A percentile compares a stretch with the other conserved stretches of the same genome.
phyloP scores from a whole-genome alignment of 2,888 invertebrate genomes.

The Clivina fossor region DNA sequence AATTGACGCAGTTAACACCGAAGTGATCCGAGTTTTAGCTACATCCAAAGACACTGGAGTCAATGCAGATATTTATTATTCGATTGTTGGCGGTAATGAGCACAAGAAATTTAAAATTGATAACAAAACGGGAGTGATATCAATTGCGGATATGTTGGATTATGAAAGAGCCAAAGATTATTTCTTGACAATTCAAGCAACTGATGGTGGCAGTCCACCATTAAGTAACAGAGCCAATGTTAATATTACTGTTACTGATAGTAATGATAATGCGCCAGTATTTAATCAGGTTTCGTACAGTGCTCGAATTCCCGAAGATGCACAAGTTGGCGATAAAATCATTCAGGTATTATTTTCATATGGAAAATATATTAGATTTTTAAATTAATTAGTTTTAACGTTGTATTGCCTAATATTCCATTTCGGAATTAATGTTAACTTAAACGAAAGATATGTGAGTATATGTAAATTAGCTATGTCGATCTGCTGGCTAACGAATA shows the following conservation, averaged over 20 bases:
- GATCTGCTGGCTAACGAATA: too few species aligned
- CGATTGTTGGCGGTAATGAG: slow-evolving; percentile 85
- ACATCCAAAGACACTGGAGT: slow-evolving; percentile 89
- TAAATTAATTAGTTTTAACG: too few species aligned
- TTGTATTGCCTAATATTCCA: too few species aligned
- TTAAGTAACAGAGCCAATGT: slow-evolving; percentile 85
- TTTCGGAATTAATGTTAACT: too few species aligned
- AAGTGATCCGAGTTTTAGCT: slow-evolving; percentile 83
- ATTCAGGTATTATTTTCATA: slow-evolving; percentile 62
- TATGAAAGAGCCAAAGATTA: slow-evolving; percentile 85
- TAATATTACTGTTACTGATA: slow-evolving; percentile 81
- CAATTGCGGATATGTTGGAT: slow-evolving; percentile 78
- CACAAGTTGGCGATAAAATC: slow-evolving; percentile 69
- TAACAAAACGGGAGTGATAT: slow-evolving; percentile 72
- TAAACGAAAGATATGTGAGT: too few species aligned
- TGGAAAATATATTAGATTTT: too few species aligned
- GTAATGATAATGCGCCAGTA: slow-evolving; percentile 84
- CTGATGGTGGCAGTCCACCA: slow-evolving; percentile 87
- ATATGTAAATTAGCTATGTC: too few species aligned
- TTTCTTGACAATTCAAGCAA: slow-evolving; percentile 84
- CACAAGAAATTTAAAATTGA: slow-evolving; percentile 82
- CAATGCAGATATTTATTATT: slow-evolving; percentile 89
- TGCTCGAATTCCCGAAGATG: slow-evolving; percentile 78
- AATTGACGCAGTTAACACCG: slow-evolving; percentile 74
- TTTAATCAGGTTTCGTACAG: slow-evolving; percentile 78